A percentile compares a stretch with the other conserved stretches of the same genome.
These are phyloP conservation scores for Octomys mimax DNA, from an alignment of 2,797 vertebrate genomes.

Conservation along the genomic window DNA sequence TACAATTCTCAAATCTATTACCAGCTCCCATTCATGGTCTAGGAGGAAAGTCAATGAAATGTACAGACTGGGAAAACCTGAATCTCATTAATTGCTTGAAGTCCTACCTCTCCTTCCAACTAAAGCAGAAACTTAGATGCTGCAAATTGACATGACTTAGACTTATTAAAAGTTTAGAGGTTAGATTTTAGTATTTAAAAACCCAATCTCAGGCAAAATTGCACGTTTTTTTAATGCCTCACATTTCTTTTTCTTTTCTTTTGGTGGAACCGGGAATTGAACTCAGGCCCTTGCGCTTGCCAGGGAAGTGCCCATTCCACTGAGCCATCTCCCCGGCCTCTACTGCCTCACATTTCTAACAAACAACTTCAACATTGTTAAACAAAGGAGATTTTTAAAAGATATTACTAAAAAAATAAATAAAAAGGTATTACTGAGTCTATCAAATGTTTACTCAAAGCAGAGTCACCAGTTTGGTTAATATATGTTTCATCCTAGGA, in stretches of 20 bases:
- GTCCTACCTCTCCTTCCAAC: not conserved
- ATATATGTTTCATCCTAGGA: slow-evolving; percentile 30
- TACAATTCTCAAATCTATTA: slow-evolving; percentile 66
- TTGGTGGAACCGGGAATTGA: too few species aligned
- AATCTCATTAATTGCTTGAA: slow-evolving; percentile 27
- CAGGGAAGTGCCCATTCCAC: too few species aligned
- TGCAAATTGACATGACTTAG: slow-evolving; percentile 60
- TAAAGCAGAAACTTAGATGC: slow-evolving; percentile 10
- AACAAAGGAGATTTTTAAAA: slow-evolving; percentile 26
- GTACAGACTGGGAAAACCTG: not conserved
- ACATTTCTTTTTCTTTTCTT: too few species aligned
- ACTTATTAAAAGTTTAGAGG: slow-evolving; percentile 60
- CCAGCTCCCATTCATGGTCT: slow-evolving; percentile 62
- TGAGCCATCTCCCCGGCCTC: too few species aligned
- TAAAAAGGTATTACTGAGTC: slow-evolving; percentile 2
- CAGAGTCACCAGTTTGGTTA: not conserved
- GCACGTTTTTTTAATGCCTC: not conserved
- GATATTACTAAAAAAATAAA: not conserved
- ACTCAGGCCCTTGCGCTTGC: too few species aligned
- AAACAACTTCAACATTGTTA: not conserved
- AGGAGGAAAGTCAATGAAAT: slow-evolving; percentile 56
- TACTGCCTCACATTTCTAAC: slow-evolving; percentile 40
- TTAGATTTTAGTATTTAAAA: slow-evolving; percentile 66
- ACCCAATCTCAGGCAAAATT: slow-evolving; percentile 46
- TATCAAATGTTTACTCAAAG: slow-evolving; percentile 47